These are phyloP conservation scores for Sternotherus odoratus DNA, from an alignment of 2,797 vertebrate species.

Conservation along the genomic window DNA sequence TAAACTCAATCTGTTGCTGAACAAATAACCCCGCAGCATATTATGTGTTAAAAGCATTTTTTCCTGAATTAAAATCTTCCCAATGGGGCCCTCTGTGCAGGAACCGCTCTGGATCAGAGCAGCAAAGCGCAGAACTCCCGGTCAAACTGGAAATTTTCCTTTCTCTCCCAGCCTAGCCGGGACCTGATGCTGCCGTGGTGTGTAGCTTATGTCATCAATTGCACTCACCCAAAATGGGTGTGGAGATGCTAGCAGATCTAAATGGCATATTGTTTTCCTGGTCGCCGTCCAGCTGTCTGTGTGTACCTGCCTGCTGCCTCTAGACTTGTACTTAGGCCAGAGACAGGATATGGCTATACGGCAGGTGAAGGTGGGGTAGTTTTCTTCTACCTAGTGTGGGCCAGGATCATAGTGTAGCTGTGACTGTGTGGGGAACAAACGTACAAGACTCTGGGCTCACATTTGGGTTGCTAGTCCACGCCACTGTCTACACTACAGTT, in stretches of 20 bases:
- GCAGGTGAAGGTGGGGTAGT: not conserved
- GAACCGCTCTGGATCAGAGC: not conserved
- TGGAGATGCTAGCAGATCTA: not conserved
- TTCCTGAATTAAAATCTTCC: conserved; percentile 74
- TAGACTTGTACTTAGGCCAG: not conserved
- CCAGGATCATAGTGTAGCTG: not conserved
- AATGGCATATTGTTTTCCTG: not conserved
- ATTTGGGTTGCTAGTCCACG: not conserved
- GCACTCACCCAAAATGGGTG: not conserved
- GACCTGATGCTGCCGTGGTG: not conserved
- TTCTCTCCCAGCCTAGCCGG: not conserved
- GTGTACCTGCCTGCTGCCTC: not conserved
- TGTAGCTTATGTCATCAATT: not conserved
- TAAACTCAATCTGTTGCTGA: conserved; percentile 67
- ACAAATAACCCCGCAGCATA: conserved; percentile 73
- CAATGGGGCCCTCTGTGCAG: conserved; percentile 35
- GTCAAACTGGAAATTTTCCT: not conserved
- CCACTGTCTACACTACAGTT: not conserved
- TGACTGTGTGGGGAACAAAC: too few relatives aligned
- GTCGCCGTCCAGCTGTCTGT: not conserved
- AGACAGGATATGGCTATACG: too few relatives aligned
- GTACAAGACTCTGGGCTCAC: too few relatives aligned
- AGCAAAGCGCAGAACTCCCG: not conserved
- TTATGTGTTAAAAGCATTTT: conserved; percentile 77
- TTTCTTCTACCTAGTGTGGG: not conserved